These are phyloP conservation scores for Squalus acanthias DNA, from an alignment of 2,797 vertebrate species.

Conservation along the genomic window DNA sequence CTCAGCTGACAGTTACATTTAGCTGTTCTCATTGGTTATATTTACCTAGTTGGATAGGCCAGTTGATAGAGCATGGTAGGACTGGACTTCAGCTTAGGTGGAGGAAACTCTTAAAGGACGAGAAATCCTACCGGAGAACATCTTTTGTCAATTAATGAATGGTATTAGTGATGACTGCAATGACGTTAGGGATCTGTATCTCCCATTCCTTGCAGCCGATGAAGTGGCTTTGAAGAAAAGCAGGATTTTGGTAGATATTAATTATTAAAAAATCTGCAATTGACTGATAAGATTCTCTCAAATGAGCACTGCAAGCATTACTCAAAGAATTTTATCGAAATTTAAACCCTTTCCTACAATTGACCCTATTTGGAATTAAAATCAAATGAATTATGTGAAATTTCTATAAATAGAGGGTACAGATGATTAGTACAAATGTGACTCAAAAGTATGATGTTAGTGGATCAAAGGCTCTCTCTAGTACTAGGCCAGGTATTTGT, in stretches of 20 bases:
- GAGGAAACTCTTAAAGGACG: background rate
- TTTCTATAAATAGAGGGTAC: background rate
- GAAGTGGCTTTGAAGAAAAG: background rate
- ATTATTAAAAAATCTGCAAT: background rate
- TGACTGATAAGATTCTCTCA: background rate
- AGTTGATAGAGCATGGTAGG: background rate
- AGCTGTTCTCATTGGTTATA: background rate
- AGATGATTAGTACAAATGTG: background rate
- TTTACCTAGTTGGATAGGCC: background rate
- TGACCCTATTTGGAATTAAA: background rate
- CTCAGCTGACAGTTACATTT: background rate
- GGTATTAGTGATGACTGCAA: background rate
- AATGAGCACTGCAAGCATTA: background rate
- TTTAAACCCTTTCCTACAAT: background rate
- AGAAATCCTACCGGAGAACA: background rate
- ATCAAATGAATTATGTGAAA: background rate
- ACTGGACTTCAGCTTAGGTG: too few species aligned
- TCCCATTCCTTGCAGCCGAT: background rate
- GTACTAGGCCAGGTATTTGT: background rate
- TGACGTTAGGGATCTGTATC: background rate
- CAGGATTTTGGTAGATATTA: background rate
- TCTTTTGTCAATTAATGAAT: background rate
- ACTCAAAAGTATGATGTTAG: background rate
- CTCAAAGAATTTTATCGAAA: background rate
- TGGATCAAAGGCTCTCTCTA: background rate